Evolutionary conservation across 1,140 invertebrate species (phyloP).

Genomic region (Ruditapes philippinarum): DNA sequence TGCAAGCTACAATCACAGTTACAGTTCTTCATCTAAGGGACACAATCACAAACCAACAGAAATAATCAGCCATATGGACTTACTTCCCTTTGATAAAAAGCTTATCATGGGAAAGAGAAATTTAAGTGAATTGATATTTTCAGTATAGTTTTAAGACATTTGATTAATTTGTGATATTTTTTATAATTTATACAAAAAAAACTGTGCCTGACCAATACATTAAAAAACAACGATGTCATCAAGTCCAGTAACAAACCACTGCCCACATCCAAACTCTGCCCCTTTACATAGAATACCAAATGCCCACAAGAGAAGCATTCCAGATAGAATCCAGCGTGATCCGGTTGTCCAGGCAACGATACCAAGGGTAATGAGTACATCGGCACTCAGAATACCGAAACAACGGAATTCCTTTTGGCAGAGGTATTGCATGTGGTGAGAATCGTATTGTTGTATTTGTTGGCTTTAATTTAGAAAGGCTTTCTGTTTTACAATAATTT

Average conservation of each 20-base stretch:
- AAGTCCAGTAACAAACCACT: background rate
- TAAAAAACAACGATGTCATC: conserved; percentile 18
- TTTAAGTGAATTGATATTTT: background rate
- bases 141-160: background rate
- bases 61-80: background rate
- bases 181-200: background rate
- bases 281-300: background rate
- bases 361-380: conserved; percentile 74
- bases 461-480: background rate
- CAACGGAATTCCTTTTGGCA: conserved; percentile 80
- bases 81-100: background rate
- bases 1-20: background rate
- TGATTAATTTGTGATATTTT: conserved; percentile 7
- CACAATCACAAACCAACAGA: background rate
- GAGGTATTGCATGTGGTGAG: conserved; percentile 72
- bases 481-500: too few species aligned
- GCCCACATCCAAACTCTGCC: conserved; percentile 5
- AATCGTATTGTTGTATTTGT: background rate
- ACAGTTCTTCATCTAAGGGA: background rate
- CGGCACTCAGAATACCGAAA: conserved; percentile 79
- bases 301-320: background rate
- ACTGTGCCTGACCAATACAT: background rate
- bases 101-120: background rate
- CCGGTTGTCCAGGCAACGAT: background rate
- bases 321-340: background rate